These are phyloP conservation scores for Scortum barcoo DNA, from an alignment of 2,113 vertebrate species.

Conservation along the genomic window DNA sequence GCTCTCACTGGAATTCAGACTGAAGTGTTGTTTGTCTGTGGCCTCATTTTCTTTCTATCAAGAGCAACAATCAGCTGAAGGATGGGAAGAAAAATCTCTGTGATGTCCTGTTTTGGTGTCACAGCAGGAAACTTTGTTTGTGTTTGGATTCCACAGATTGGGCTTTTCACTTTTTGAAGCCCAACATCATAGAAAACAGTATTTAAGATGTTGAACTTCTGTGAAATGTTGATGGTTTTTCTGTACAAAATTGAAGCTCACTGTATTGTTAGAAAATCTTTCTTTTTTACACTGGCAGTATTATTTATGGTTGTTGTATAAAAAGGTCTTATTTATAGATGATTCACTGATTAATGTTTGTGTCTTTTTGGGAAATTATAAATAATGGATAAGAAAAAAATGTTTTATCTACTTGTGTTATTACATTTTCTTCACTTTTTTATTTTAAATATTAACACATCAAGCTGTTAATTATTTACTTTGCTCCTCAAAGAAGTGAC, in stretches of 20 bases:
- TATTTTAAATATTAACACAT: neutral
- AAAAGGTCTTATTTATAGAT: conserved; percentile 61
- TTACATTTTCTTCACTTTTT: neutral
- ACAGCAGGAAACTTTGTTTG: neutral
- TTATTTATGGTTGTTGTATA: conserved; percentile 73
- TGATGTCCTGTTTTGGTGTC: conserved; percentile 20
- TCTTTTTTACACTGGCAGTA: conserved; percentile 75
- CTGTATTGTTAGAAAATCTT: conserved; percentile 48
- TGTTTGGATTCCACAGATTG: conserved; percentile 15
- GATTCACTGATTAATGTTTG: conserved; percentile 35
- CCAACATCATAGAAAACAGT: conserved; percentile 12
- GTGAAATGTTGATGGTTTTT: conserved; percentile 51
- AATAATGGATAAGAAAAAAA: conserved; percentile 22
- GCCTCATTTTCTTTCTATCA: conserved; percentile 3
- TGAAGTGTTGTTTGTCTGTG: conserved; percentile 25
- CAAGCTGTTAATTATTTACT: neutral
- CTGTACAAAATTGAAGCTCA: conserved; percentile 37
- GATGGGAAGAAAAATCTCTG: neutral
- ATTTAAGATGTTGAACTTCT: conserved; percentile 49
- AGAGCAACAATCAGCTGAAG: neutral
- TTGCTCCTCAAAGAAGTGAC: neutral
- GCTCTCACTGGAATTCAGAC: neutral
- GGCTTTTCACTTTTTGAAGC: neutral
- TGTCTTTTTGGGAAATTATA: conserved; percentile 54
- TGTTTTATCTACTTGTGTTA: neutral